Evolutionary conservation across 2,113 vertebrate genomes (phyloP).

Genomic region (Etheostoma spectabile): DNA sequence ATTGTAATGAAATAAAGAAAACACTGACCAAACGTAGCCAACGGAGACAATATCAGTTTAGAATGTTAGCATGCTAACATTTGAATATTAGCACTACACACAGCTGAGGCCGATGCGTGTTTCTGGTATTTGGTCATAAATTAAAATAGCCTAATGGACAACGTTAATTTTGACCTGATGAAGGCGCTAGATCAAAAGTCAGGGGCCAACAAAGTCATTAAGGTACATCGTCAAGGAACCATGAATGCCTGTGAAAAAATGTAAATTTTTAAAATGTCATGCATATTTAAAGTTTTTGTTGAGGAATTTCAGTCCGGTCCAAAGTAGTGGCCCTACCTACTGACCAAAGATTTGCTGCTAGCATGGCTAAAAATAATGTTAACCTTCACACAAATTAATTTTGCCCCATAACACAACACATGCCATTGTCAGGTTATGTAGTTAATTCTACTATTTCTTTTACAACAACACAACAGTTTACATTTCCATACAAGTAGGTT

Average conservation of each 20-base stretch:
- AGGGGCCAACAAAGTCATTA: background rate
- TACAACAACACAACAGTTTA: background rate
- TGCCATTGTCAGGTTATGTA: background rate
- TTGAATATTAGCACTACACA: background rate
- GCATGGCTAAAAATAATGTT: background rate
- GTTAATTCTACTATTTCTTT: background rate
- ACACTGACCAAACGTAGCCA: too few species aligned
- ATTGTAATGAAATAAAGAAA: too few species aligned
- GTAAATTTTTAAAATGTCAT: too few species aligned
- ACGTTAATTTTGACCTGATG: background rate
- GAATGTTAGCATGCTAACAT: background rate
- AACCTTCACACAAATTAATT: background rate
- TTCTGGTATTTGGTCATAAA: background rate
- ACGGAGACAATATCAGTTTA: background rate
- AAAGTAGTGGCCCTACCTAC: background rate
- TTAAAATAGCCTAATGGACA: background rate
- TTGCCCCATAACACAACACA: too few species aligned
- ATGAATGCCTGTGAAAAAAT: background rate
- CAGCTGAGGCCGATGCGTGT: background rate
- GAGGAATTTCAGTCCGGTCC: background rate
- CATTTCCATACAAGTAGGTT: background rate
- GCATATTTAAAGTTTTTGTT: too few species aligned
- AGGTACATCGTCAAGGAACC: background rate
- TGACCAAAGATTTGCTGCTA: background rate
- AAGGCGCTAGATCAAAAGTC: background rate